phyloP scores from a whole-genome alignment of 1,140 invertebrate genomes.

The Drosophila watanabei region DNA sequence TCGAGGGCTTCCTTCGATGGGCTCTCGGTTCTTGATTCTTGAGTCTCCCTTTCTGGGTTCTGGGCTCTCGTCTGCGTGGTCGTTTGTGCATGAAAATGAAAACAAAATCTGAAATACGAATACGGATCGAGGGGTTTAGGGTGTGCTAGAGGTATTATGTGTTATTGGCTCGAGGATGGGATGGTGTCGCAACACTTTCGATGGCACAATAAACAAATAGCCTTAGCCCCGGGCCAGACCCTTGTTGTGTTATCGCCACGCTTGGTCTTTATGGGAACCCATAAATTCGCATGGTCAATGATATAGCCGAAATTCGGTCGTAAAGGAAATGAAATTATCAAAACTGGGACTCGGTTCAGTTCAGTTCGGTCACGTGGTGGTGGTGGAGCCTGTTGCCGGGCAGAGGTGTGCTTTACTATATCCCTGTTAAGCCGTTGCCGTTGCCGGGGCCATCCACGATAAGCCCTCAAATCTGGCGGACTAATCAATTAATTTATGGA shows the following conservation, averaged over 20 bases:
- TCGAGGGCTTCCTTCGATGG: slow-evolving; percentile 40
- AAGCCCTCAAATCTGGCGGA: slow-evolving; percentile 45
- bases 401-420: slow-evolving; percentile 13
- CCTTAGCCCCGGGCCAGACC: slow-evolving; percentile 16
- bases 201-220: slow-evolving; percentile 49
- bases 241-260: slow-evolving; percentile 39
- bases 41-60: slow-evolving; percentile 17
- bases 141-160: slow-evolving; percentile 30
- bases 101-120: slow-evolving; percentile 59
- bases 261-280: slow-evolving; percentile 47
- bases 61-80: slow-evolving; percentile 27
- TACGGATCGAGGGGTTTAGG: slow-evolving; percentile 5
- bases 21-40: slow-evolving; percentile 13
- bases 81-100: slow-evolving; percentile 64
- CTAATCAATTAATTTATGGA: slow-evolving; percentile 63
- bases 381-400: slow-evolving; percentile 26
- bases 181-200: slow-evolving; percentile 44
- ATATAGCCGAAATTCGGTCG: slow-evolving; percentile 36
- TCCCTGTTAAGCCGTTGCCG: slow-evolving; percentile 30
- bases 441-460: slow-evolving; percentile 24
- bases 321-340: slow-evolving; percentile 59
- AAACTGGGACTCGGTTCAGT: slow-evolving; percentile 10
- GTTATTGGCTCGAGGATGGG: slow-evolving; percentile 27
- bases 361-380: slow-evolving; percentile 40
- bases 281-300: slow-evolving; percentile 56